These are phyloP conservation scores for Siniperca knerii DNA, from an alignment of 2,113 vertebrate genomes.

Conservation along the genomic window DNA sequence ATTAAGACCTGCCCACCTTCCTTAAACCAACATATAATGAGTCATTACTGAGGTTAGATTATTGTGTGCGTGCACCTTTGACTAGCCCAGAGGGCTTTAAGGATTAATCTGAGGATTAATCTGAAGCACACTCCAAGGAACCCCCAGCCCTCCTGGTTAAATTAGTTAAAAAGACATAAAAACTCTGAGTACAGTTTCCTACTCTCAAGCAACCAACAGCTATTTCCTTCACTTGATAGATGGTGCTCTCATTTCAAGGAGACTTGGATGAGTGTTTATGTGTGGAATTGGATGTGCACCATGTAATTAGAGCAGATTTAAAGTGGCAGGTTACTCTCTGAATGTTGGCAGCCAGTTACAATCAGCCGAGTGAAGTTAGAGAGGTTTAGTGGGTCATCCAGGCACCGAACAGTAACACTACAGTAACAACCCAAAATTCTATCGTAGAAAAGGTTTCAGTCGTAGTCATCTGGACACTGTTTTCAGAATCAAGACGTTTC, in stretches of 20 bases:
- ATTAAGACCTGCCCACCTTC: constrained; percentile 67
- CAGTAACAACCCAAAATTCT: background rate
- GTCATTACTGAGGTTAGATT: constrained; percentile 65
- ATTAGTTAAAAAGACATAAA: constrained; percentile 51
- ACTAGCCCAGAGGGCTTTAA: constrained; percentile 57
- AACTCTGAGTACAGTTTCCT: constrained; percentile 16
- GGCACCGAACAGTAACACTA: background rate
- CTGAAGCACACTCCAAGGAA: constrained; percentile 60
- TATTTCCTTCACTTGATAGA: constrained; percentile 11
- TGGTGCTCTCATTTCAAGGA: constrained; percentile 30
- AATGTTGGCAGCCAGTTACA: constrained; percentile 27
- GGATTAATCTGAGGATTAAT: constrained; percentile 78
- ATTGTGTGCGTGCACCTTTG: constrained; percentile 57
- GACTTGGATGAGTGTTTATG: constrained; percentile 43
- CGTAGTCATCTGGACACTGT: no score
- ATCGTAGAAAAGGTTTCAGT: no score
- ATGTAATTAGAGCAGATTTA: constrained; percentile 46
- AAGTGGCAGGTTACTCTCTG: constrained; percentile 49
- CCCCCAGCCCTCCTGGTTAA: constrained; percentile 33
- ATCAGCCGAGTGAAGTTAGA: constrained; percentile 13
- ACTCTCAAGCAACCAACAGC: constrained; percentile 8
- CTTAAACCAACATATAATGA: constrained; percentile 67
- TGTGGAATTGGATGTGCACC: constrained; percentile 24
- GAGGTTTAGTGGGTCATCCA: background rate
- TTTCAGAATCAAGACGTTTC: no score